Base-by-base conservation (phyloP, 2,888 invertebrate species). In the Unio pictorum region DNA sequence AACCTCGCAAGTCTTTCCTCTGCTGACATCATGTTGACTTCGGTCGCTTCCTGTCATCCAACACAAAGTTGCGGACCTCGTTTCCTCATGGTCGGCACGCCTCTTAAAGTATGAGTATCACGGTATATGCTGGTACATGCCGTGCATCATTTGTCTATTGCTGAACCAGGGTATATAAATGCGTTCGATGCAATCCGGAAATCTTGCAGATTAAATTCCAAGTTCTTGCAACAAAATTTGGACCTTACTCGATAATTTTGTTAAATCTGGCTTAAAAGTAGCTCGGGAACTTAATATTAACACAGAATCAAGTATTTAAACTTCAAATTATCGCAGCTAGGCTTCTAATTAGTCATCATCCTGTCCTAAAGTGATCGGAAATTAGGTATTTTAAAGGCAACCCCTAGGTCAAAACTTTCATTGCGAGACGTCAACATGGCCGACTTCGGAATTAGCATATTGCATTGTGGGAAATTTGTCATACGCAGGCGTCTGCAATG, bases 1-100 rank as follows among this genome's bases (percentile, higher is more conserved):
- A 97, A 92, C 90, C 95, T 95, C 88, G 94, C 94, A 85, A 96
- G 93, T 84, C 96, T 93, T 84, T 94, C 93, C 90, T 95, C 94
- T 82, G 83, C 83, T 67, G 83, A 80, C 80, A 81, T 80, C 66
- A 69, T 71, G 66, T 64, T 34, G 64, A 45, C 61, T 61, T 64
- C 64, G 61, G 61, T 61, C 64, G 55, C 63, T 58, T 66, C 54
- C 66, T 56, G 70, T 68, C 75, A 71, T 60, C 70, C 70, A 62
- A 70, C 62, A 66, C 73, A 66, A 66, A 68, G 55, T n/a, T 28
- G 54, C 8, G n/a, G 54, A 54, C 58, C 28, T 66, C 65, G 60
- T 73, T 61, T 67, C 72, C 69, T 62, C 72, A 72, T 72, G 59
- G 15, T 68, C 26, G 34, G 45, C 45, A 58, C 61, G 18, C 11